Percentiles rank a stretch among this genome's conserved stretches.
phyloP scores from a whole-genome alignment of 1,140 invertebrate genomes.

The Bombus terrestris region DNA sequence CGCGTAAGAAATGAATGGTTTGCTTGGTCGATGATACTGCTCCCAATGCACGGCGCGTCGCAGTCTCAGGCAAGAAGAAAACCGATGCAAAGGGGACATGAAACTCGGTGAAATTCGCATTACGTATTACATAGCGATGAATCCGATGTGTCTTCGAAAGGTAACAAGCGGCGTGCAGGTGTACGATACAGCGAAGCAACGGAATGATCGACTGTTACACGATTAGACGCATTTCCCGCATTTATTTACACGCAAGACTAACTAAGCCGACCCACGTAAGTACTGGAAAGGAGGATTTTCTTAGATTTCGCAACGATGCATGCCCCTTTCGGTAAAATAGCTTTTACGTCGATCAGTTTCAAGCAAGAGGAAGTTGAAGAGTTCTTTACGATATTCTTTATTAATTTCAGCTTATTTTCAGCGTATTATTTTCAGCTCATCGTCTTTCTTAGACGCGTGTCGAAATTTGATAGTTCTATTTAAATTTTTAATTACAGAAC shows the following conservation, averaged over 20 bases:
- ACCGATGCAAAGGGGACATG: conserved; percentile 37
- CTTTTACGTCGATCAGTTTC: background rate
- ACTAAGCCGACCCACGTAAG: conserved; percentile 10
- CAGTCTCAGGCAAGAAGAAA: conserved; percentile 24
- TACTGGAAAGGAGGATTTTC: conserved; percentile 21
- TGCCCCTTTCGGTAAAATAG: background rate
- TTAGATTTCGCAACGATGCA: conserved; percentile 21
- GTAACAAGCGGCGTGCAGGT: conserved; percentile 30
- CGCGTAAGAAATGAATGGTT: background rate
- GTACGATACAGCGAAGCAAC: conserved; percentile 1
- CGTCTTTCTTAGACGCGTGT: too few relatives aligned
- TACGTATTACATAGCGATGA: conserved; percentile 48
- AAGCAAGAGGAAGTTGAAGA: background rate
- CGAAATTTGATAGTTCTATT: too few relatives aligned
- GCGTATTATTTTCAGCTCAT: too few relatives aligned
- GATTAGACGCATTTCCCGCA: conserved; percentile 48
- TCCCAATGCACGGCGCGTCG: conserved; percentile 22
- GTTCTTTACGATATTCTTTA: background rate
- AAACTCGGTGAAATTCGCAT: conserved; percentile 51
- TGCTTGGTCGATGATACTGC: background rate
- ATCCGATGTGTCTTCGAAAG: conserved; percentile 43
- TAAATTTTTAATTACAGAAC: too few relatives aligned
- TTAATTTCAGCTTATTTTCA: too few relatives aligned
- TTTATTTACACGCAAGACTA: conserved; percentile 42
- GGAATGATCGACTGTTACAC: conserved; percentile 39